Conservation (phyloP, 92 coral and sea anemone species). For the Epizoanthus illoricatus region DNA sequence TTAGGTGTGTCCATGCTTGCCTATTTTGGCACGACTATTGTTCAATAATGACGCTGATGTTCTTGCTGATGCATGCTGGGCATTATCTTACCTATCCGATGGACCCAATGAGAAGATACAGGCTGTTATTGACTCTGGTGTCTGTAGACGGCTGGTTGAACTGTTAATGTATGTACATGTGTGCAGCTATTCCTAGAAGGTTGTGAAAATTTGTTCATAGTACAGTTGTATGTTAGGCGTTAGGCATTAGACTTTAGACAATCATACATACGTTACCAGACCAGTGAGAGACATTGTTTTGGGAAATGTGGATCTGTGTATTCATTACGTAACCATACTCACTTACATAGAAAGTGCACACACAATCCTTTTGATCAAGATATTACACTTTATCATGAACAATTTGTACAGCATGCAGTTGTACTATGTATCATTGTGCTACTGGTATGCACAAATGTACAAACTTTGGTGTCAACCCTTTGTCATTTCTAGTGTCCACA, state of each 20-base stretch:
- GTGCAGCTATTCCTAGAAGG: neutral
- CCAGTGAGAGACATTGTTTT: too few species aligned
- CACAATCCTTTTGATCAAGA: too few species aligned
- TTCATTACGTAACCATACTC: too few species aligned
- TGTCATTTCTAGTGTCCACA: too few species aligned
- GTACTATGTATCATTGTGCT: neutral
- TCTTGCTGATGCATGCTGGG: conserved; percentile 97
- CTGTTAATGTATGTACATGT: conserved; percentile 71
- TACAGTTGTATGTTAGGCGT: neutral
- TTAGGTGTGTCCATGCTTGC: conserved; percentile 93
- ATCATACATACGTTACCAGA: neutral
- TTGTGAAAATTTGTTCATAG: neutral
- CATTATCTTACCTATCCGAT: conserved; percentile 92
- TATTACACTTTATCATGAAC: too few species aligned
- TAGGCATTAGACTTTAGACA: neutral
- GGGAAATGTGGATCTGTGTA: too few species aligned
- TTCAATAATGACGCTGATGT: conserved; percentile 89
- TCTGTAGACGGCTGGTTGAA: conserved; percentile 96
- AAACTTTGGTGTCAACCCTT: too few species aligned
- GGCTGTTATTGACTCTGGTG: conserved; percentile 99
- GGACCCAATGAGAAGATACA: conserved; percentile 99
- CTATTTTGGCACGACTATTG: conserved; percentile 84
- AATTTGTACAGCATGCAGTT: neutral
- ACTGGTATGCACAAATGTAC: too few species aligned
- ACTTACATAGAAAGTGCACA: too few species aligned